Conservation (phyloP, 2,113 vertebrate genomes). For the Turnix velox region DNA sequence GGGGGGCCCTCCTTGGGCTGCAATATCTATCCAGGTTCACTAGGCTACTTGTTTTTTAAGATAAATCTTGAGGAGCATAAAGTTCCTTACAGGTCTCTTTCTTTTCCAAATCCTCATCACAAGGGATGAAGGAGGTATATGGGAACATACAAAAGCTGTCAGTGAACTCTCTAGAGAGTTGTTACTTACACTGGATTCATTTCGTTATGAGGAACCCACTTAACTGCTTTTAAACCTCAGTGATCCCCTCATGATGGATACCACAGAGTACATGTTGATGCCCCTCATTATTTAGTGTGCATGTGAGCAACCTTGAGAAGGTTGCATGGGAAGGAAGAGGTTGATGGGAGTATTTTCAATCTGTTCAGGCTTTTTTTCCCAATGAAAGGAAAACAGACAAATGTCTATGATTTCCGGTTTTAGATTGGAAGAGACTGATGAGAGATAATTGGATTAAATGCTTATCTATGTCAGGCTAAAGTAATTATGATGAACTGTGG, state of each 20-base stretch:
- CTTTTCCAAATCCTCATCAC: not conserved
- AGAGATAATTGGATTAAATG: not conserved
- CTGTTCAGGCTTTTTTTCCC: not conserved
- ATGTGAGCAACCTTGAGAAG: not conserved
- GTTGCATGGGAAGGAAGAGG: not conserved
- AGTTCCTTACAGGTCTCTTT: not conserved
- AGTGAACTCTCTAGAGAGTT: not conserved
- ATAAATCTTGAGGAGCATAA: not conserved
- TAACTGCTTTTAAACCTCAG: not conserved
- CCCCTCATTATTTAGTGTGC: not conserved
- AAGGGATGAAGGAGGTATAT: not conserved
- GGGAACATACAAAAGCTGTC: not conserved
- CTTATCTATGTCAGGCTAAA: not conserved
- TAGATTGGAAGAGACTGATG: not conserved
- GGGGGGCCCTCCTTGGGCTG: not conserved
- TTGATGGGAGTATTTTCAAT: not conserved
- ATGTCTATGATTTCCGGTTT: not conserved
- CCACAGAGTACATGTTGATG: not conserved
- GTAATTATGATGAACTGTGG: not conserved
- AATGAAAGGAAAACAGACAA: not conserved
- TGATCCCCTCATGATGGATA: not conserved
- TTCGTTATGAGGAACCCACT: not conserved
- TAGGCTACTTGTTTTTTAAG: not conserved
- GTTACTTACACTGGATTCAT: not conserved
- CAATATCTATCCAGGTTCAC: not conserved